These are phyloP conservation scores for Scomberomorus guttatus DNA, from an alignment of 2,797 vertebrate genomes.

Conservation along the genomic window DNA sequence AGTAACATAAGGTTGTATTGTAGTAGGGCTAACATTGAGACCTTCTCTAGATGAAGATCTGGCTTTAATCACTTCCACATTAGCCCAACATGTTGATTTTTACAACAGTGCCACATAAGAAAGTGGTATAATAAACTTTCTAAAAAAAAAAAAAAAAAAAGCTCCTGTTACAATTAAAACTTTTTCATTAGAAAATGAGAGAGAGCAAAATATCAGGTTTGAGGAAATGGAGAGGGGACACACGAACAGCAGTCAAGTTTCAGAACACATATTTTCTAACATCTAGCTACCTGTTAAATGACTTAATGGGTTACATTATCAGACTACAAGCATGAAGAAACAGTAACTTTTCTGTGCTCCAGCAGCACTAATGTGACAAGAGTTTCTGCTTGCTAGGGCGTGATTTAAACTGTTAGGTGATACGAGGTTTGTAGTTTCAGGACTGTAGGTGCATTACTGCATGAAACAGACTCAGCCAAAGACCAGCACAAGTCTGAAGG, in stretches of 20 bases:
- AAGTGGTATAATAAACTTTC: no score
- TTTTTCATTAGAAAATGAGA: not conserved
- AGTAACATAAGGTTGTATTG: not conserved
- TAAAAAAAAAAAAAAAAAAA: not conserved
- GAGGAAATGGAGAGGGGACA: not conserved
- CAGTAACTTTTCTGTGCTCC: not conserved
- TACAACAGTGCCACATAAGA: not conserved
- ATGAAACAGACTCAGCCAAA: conserved; percentile 1
- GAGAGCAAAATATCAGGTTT: not conserved
- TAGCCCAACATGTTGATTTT: not conserved
- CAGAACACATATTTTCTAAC: not conserved
- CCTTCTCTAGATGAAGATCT: conserved; percentile 21
- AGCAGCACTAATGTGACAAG: not conserved
- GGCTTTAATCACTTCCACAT: conserved; percentile 8
- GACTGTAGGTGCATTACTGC: not conserved
- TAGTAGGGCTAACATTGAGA: not conserved
- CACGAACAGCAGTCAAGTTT: not conserved
- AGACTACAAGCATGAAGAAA: not conserved
- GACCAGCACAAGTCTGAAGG: not conserved
- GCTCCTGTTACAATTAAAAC: not conserved
- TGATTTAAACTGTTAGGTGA: conserved; percentile 1
- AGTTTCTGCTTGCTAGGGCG: not conserved
- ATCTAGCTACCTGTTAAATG: conserved; percentile 19
- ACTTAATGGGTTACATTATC: conserved; percentile 2
- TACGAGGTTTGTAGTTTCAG: not conserved